These are phyloP conservation scores for Lasius platythorax DNA, from an alignment of 2,888 invertebrate species.

Conservation along the genomic window DNA sequence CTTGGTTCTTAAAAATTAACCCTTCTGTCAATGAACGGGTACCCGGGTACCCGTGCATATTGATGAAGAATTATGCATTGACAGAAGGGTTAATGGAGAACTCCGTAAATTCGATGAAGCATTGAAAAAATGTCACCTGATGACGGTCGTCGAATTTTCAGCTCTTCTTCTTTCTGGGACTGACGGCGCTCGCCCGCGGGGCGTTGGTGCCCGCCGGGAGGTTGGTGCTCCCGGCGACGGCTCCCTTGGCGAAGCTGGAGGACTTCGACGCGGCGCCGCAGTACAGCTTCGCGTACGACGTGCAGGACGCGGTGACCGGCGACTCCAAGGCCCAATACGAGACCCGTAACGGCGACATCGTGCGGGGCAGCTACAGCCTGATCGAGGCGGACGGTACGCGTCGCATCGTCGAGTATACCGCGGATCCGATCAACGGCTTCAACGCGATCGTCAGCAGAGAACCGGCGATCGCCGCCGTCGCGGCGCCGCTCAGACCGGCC, in stretches of 20 bases:
- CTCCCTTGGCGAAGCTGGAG: slow-evolving; percentile 78
- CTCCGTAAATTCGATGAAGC: background rate
- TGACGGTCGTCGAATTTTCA: slow-evolving; percentile 59
- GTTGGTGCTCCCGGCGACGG: slow-evolving; percentile 64
- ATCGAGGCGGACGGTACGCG: slow-evolving; percentile 83
- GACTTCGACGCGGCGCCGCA: slow-evolving; percentile 80
- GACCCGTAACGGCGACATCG: slow-evolving; percentile 80
- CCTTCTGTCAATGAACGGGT: too few relatives aligned
- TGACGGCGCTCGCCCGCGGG: slow-evolving; percentile 86
- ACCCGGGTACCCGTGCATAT: too few relatives aligned
- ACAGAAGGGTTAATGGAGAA: background rate
- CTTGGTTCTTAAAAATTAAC: background rate
- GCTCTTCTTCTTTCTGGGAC: slow-evolving; percentile 83
- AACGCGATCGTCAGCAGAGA: slow-evolving; percentile 85
- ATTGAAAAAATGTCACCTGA: background rate
- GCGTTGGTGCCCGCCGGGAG: slow-evolving; percentile 81
- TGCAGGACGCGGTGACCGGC: slow-evolving; percentile 81
- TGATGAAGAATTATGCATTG: too few relatives aligned
- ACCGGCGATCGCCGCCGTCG: slow-evolving; percentile 80
- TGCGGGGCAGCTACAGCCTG: slow-evolving; percentile 82
- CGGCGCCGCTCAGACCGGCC: slow-evolving; percentile 82
- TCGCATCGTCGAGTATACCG: slow-evolving; percentile 82
- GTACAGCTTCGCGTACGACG: slow-evolving; percentile 83
- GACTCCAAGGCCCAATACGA: slow-evolving; percentile 83
- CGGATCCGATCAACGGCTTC: slow-evolving; percentile 82